Conservation (phyloP, 2,113 vertebrate genomes). For the Nanger granti region DNA sequence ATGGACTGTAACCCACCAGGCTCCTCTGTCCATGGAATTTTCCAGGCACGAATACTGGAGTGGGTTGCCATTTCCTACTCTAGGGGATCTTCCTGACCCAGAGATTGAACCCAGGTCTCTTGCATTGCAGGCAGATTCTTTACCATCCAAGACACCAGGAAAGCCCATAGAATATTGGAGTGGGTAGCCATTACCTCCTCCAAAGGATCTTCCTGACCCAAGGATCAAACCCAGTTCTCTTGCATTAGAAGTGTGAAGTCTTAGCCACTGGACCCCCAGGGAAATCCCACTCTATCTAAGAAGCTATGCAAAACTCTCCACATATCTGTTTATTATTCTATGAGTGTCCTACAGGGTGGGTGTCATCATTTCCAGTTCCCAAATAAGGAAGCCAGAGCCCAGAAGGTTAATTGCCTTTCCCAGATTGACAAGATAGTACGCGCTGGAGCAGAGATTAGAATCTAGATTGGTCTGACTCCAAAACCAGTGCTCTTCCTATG, state of each 20-base stretch:
- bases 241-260: neutral
- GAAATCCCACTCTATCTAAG: neutral
- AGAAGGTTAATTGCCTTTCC: neutral
- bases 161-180: neutral
- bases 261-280: neutral
- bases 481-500: neutral
- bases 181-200: neutral
- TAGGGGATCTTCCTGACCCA: neutral
- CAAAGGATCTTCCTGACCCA: neutral
- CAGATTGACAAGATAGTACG: neutral
- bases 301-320: neutral
- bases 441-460: neutral
- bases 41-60: neutral
- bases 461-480: neutral
- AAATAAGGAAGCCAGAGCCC: slow-evolving; percentile 13
- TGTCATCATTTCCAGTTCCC: slow-evolving; percentile 13
- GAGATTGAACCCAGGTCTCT: neutral
- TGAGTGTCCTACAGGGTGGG: neutral
- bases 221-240: neutral
- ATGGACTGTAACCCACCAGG: neutral
- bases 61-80: neutral
- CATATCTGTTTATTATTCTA: neutral
- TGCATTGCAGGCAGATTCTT: neutral
- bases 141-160: neutral
- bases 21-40: neutral